Conservation (phyloP, 2,888 invertebrate genomes). For the Seira ritae region DNA sequence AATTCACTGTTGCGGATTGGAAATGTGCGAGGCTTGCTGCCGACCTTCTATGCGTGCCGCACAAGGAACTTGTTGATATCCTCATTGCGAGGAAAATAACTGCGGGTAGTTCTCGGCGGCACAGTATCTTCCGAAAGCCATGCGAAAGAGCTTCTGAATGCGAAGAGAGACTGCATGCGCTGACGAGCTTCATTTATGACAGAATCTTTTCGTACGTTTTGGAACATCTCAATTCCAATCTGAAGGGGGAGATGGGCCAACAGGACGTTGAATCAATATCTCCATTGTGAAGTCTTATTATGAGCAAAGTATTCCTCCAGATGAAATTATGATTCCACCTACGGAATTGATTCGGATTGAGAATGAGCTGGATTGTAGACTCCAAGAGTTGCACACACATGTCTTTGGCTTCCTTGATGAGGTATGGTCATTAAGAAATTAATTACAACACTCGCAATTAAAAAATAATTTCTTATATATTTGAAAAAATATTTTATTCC, state of each 20-base stretch:
- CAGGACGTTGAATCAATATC: conserved; percentile 56
- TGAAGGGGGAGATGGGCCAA: conserved; percentile 17
- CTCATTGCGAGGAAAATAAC: conserved; percentile 66
- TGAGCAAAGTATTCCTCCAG: conserved; percentile 38
- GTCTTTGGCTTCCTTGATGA: conserved; percentile 67
- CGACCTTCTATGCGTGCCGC: conserved; percentile 51
- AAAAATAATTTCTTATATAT: not conserved
- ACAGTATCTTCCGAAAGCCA: conserved; percentile 62
- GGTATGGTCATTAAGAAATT: conserved; percentile 33
- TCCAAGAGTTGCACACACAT: conserved; percentile 56
- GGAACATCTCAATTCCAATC: conserved; percentile 44
- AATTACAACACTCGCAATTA: no score
- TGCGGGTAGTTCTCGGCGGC: conserved; percentile 61
- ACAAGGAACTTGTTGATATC: conserved; percentile 48
- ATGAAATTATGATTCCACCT: conserved; percentile 40
- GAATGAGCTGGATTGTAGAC: conserved; percentile 48
- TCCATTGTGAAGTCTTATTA: conserved; percentile 57
- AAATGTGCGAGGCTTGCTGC: conserved; percentile 27
- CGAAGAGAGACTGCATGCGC: conserved; percentile 59
- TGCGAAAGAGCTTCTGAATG: conserved; percentile 64
- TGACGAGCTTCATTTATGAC: conserved; percentile 65
- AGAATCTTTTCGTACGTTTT: conserved; percentile 65
- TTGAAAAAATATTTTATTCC: not conserved
- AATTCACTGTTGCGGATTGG: conserved; percentile 38
- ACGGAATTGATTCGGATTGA: conserved; percentile 63